Base-by-base conservation (phyloP, 2,113 vertebrate genomes). In the Nettapus auritus region DNA sequence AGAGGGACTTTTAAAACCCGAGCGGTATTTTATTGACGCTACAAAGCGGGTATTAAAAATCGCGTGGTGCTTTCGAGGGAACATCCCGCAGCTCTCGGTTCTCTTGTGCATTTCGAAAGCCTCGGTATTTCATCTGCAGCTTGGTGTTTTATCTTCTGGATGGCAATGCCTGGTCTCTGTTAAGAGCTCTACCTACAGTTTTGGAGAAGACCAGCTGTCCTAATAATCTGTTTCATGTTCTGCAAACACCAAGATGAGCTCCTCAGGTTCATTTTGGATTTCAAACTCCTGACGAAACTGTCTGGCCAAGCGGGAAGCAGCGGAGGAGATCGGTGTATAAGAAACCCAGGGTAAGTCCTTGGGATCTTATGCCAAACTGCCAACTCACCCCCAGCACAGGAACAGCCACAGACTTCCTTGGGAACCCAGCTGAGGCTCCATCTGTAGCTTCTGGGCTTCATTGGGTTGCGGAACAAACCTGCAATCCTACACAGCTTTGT, bases 391-490 rank as follows among this genome's bases (percentile, higher is more conserved):
- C 70, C 55, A 31, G 1, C 8, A 81, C 31, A 91, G 84, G 90
- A 83, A 56, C 53, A 78, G 34, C 5, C 88, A 12, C 83, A 83
- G 75, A 77, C 82, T 40, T 96, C 56, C 88, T 68, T 25, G 53
- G 96, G 87, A 96, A 93, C 15, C 50, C 95, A 92, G 93, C 78
- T 9, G 64, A 94, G 92, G 84, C 84, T 81, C 94, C 89, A 79
- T 89, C 92, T 96, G 88, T 53, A 90, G 70, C 74, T 86, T 63
- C 84, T 86, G 87, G 67, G 87, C 81, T 91, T 94, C 50, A 53
- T 86, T 91, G 83, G 31, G 82, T 31, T 44, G 42, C 57, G 82
- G 88, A 90, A 93, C 96, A 95, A 89, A 9, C 31, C 90, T 83
- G 73, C 88, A n/a, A 17, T 55, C 64, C 63, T 33, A 60, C 0